Evolutionary conservation across 2,888 invertebrate genomes (phyloP), one percentile per base, ranked within the genome.

Genomic region (Lithophane socia): DNA sequence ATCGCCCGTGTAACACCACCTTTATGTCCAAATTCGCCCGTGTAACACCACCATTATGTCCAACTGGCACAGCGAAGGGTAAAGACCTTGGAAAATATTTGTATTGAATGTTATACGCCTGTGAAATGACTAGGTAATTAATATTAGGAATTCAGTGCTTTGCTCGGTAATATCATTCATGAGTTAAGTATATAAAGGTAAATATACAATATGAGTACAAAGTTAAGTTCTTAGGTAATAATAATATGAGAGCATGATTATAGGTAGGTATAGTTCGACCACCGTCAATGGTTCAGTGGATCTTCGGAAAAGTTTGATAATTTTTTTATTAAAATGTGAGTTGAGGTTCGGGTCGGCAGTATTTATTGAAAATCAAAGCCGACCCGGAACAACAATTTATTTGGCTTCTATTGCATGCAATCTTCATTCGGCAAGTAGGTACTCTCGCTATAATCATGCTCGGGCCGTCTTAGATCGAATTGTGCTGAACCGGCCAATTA

Each of bases 41-140:
- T 79, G 24, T 68, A 63, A 24, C 9, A 16, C 47, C 29, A 29
- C 8, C 49, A n/a, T 56, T 52, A 44, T 44, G 73, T 47, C 29
- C 29, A 44, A 54, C 18, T 47, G n/a, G 47, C 47, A 54, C 63
- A 54, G 83, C 63, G 84, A 79, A 86, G 66, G 87, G 83, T 66
- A 82, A 85, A 24, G 77, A n/a, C 85, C 86, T 87, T 87, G 86
- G 42, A 12, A 65, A 81, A 80, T 85, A 77, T 84, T 80, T 80
- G 72, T 58, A 56, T 66, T 54, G 67, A 73, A 67, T 73, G 64
- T 58, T 63, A 81, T 71, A 75, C 42, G 61, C 44, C 47, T 84
- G 79, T 54, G 75, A 67, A 75, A 70, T 81, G 58, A 67, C 61
- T 75, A 29, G 21, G 78, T 79, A 67, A 58, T 69, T 58, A 78